Percentiles rank a stretch among this genome's conserved stretches.
Conservation (phyloP, 2,113 vertebrate species). For the Takifugu bimaculatus region DNA sequence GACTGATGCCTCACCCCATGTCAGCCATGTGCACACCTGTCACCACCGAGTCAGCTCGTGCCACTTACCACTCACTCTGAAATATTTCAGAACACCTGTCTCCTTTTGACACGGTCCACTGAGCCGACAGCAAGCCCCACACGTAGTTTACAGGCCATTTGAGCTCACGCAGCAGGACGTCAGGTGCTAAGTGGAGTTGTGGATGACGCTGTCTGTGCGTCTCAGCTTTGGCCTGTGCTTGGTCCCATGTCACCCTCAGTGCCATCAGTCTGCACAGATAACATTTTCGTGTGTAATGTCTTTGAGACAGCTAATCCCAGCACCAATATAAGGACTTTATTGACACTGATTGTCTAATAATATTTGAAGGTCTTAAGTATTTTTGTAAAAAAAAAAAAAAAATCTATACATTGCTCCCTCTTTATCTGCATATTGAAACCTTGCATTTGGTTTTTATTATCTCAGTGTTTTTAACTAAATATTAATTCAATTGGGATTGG, state of each 20-base stretch:
- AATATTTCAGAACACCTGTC: slow-evolving; percentile 47
- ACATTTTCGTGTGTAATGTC: slow-evolving; percentile 16
- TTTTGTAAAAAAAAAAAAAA: too few relatives aligned
- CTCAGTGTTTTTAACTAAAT: slow-evolving; percentile 3
- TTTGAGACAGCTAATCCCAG: slow-evolving; percentile 5
- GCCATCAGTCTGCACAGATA: slow-evolving; percentile 30
- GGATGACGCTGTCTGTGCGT: slow-evolving; percentile 27
- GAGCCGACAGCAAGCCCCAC: slow-evolving; percentile 34
- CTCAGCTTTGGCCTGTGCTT: slow-evolving; percentile 23
- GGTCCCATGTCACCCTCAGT: slow-evolving; percentile 12
- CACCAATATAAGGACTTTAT: slow-evolving; percentile 2
- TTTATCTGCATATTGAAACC: neutral
- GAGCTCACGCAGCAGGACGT: slow-evolving; percentile 27
- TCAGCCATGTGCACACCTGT: neutral
- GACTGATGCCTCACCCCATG: slow-evolving; percentile 27
- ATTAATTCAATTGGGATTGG: slow-evolving; percentile 25
- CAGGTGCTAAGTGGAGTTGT: slow-evolving; percentile 33
- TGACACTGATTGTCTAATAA: neutral
- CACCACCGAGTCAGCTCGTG: neutral
- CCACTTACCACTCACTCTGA: slow-evolving; percentile 29
- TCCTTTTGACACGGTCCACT: slow-evolving; percentile 21
- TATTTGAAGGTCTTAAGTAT: neutral
- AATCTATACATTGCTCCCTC: neutral
- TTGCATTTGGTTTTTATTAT: neutral
- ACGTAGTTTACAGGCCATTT: slow-evolving; percentile 19